These are phyloP conservation scores for Drosophila falleni DNA, from an alignment of 2,888 invertebrate genomes.

Conservation along the genomic window DNA sequence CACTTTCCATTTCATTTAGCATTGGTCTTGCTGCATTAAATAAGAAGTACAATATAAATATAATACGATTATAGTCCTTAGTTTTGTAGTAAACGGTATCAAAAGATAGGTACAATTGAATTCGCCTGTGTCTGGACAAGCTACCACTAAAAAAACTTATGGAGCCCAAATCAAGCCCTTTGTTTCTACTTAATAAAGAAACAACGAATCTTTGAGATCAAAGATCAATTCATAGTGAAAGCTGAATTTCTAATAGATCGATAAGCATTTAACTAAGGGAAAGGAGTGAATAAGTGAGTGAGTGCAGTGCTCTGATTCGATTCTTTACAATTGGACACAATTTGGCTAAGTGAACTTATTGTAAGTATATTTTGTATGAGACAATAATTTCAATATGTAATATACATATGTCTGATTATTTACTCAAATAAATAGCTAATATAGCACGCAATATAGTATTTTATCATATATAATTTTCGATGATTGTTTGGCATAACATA, in stretches of 20 bases:
- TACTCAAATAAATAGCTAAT: slow-evolving; percentile 70
- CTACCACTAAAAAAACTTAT: slow-evolving; percentile 70
- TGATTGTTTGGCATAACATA: slow-evolving; percentile 67
- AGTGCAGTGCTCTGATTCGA: slow-evolving; percentile 33
- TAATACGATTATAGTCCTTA: slow-evolving; percentile 81
- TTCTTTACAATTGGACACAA: slow-evolving; percentile 67
- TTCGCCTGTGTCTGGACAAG: slow-evolving; percentile 55
- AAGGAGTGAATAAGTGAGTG: slow-evolving; percentile 10
- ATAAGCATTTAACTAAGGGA: slow-evolving; percentile 59
- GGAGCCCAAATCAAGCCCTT: slow-evolving; percentile 27
- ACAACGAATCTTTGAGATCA: slow-evolving; percentile 21
- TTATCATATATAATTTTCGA: slow-evolving; percentile 56
- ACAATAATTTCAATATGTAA: slow-evolving; percentile 34
- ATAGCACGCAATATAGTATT: slow-evolving; percentile 64
- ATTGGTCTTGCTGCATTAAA: slow-evolving; percentile 67
- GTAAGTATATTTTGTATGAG: slow-evolving; percentile 15
- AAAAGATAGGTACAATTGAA: slow-evolving; percentile 82
- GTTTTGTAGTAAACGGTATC: slow-evolving; percentile 83
- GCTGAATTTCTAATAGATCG: slow-evolving; percentile 13
- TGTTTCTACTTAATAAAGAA: slow-evolving; percentile 24
- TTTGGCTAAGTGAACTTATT: slow-evolving; percentile 63
- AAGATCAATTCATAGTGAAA: slow-evolving; percentile 14
- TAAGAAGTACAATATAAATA: slow-evolving; percentile 54
- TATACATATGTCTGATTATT: slow-evolving; percentile 45
- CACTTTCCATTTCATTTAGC: slow-evolving; percentile 36